Percentiles rank a stretch among this genome's conserved stretches.
phyloP scores from a whole-genome alignment of 2,797 vertebrate genomes.

The Coregonus ussuriensis region DNA sequence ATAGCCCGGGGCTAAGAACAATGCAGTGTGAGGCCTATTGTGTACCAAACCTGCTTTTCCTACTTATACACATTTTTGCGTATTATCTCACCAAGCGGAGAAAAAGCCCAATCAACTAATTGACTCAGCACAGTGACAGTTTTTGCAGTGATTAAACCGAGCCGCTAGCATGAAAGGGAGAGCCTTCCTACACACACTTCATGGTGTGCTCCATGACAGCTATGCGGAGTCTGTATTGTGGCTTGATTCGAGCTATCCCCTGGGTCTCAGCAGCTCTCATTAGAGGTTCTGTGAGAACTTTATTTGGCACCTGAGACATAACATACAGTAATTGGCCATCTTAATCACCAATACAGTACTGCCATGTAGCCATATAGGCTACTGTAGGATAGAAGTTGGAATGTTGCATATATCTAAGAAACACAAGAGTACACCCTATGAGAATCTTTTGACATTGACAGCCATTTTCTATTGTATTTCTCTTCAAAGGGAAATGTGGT shows the following conservation, averaged over 20 bases:
- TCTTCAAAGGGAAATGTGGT: too few species aligned
- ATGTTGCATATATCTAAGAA: background rate
- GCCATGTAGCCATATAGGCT: background rate
- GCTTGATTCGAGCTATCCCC: background rate
- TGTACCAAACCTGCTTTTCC: background rate
- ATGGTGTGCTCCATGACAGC: background rate
- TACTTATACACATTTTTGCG: background rate
- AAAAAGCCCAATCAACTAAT: background rate
- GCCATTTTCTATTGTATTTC: background rate
- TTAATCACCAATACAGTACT: too few species aligned
- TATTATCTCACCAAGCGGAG: background rate
- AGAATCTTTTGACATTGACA: background rate
- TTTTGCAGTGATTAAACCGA: background rate
- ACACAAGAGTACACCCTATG: background rate
- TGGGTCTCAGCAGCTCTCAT: too few species aligned
- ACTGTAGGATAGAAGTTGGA: background rate
- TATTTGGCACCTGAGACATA: too few species aligned
- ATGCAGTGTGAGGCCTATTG: background rate
- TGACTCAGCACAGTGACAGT: background rate
- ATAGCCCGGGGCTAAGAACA: too few species aligned
- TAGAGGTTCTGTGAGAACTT: too few species aligned
- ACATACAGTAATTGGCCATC: too few species aligned
- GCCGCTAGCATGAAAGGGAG: background rate
- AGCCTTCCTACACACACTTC: too few species aligned
- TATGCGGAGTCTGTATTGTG: background rate